Evolutionary conservation across 2,797 vertebrate species (phyloP).

Genomic region (Rhodeus uyekii): DNA sequence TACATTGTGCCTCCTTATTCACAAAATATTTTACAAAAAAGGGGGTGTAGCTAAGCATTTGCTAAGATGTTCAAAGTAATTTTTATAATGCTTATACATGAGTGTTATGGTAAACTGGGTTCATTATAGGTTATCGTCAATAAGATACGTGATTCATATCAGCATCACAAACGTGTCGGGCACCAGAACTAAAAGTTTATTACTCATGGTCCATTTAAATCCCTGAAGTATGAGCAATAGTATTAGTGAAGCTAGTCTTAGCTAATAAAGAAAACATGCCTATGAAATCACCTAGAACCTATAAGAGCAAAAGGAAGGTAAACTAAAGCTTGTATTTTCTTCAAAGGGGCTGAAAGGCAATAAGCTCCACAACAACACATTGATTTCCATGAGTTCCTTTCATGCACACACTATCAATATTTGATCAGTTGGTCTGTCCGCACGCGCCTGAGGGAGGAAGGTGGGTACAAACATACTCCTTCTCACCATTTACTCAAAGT

Average conservation of each 20-base stretch:
- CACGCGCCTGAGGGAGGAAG: constrained; percentile 54
- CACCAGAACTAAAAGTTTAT: neutral
- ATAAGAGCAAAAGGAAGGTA: constrained; percentile 7
- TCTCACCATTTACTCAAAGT: constrained; percentile 48
- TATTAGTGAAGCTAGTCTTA: neutral
- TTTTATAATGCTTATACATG: neutral
- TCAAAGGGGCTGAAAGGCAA: constrained; percentile 43
- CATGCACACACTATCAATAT: constrained; percentile 75
- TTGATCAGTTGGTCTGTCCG: constrained; percentile 65
- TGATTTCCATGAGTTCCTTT: constrained; percentile 71
- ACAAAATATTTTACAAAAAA: neutral
- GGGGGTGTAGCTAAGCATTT: neutral
- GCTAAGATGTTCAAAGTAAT: neutral
- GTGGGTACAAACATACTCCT: constrained; percentile 43
- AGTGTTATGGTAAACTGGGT: neutral
- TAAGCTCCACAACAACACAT: constrained; percentile 62
- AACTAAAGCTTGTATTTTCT: constrained; percentile 24
- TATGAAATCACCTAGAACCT: neutral
- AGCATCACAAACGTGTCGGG: neutral
- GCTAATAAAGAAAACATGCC: neutral
- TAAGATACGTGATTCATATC: neutral
- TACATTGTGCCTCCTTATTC: neutral
- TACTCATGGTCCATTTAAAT: neutral
- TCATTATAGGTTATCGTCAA: neutral
- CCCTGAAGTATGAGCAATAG: neutral